Conservation (phyloP, 2,113 vertebrate genomes). For the Notothenia rossii region DNA sequence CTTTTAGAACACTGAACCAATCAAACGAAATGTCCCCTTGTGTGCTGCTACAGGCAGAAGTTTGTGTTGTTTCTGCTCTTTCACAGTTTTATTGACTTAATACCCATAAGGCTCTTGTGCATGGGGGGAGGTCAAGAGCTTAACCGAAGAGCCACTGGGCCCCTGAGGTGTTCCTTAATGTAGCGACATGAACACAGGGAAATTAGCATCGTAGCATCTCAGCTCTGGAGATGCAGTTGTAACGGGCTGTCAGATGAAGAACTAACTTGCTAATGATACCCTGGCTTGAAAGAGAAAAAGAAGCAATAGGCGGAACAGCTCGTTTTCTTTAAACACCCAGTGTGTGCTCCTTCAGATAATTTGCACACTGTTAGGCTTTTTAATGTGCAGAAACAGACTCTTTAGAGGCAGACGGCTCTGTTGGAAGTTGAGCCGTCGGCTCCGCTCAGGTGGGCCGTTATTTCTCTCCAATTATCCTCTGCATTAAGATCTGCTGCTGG, state of each 20-base stretch:
- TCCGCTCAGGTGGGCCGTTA: not conserved
- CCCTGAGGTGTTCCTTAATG: conserved; percentile 24
- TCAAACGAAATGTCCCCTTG: not conserved
- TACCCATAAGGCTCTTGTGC: not conserved
- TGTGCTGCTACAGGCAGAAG: not conserved
- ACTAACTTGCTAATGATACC: conserved; percentile 32
- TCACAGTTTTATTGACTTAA: not conserved
- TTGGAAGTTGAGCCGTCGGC: not conserved
- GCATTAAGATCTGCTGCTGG: not conserved
- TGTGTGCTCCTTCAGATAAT: conserved; percentile 28
- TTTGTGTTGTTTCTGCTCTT: not conserved
- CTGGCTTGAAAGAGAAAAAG: not conserved
- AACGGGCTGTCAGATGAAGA: conserved; percentile 11
- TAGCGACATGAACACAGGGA: conserved; percentile 1
- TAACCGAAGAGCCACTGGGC: not conserved
- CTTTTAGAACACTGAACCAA: not conserved
- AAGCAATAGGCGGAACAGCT: conserved; percentile 8
- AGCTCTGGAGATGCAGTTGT: not conserved
- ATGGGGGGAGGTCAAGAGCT: not conserved
- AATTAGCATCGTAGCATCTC: conserved; percentile 10
- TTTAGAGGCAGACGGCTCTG: conserved; percentile 10
- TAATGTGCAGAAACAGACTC: not conserved
- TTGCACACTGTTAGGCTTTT: conserved; percentile 2
- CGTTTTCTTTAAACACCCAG: not conserved
- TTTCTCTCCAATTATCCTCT: conserved; percentile 12